Percentiles rank a stretch among this genome's conserved stretches.
Conservation (phyloP, 1,140 invertebrate species). For the Hylaeus volcanicus region DNA sequence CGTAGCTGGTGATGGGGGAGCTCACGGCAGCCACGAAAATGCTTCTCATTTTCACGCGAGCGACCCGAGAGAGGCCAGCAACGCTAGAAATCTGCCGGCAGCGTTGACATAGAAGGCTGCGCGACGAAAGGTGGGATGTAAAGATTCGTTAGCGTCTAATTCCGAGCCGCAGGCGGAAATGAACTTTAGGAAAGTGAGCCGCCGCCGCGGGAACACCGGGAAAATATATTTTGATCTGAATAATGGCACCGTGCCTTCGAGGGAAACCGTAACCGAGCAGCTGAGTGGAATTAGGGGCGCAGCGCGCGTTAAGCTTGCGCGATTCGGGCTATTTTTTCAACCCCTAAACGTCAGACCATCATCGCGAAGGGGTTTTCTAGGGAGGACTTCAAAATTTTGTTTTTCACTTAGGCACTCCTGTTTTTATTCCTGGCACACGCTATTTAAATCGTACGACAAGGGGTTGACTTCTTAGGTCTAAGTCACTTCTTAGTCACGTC, state of each 20-base stretch:
- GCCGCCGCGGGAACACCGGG: slow-evolving; percentile 10
- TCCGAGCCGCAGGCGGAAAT: slow-evolving; percentile 45
- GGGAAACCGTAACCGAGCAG: slow-evolving; percentile 15
- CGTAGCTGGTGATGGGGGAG: slow-evolving; percentile 37
- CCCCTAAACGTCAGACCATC: neutral
- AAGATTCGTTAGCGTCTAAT: slow-evolving; percentile 66
- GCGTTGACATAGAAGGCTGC: slow-evolving; percentile 54
- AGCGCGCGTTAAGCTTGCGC: neutral
- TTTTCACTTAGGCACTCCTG: no score
- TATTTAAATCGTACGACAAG: no score
- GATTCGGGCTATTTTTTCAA: neutral
- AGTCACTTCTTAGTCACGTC: no score
- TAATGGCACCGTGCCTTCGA: slow-evolving; percentile 32
- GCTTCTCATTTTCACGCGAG: slow-evolving; percentile 60
- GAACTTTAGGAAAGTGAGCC: slow-evolving; percentile 44
- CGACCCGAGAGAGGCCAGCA: slow-evolving; percentile 40
- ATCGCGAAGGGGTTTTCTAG: no score
- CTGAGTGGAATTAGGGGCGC: neutral
- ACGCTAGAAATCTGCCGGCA: slow-evolving; percentile 55
- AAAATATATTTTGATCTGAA: slow-evolving; percentile 51
- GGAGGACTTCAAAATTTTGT: neutral
- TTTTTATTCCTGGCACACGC: no score
- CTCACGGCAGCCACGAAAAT: slow-evolving; percentile 54
- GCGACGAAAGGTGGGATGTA: slow-evolving; percentile 55
- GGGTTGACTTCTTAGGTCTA: no score